phyloP scores from a whole-genome alignment of 2,797 vertebrate genomes.

The Dermochelys coriacea region DNA sequence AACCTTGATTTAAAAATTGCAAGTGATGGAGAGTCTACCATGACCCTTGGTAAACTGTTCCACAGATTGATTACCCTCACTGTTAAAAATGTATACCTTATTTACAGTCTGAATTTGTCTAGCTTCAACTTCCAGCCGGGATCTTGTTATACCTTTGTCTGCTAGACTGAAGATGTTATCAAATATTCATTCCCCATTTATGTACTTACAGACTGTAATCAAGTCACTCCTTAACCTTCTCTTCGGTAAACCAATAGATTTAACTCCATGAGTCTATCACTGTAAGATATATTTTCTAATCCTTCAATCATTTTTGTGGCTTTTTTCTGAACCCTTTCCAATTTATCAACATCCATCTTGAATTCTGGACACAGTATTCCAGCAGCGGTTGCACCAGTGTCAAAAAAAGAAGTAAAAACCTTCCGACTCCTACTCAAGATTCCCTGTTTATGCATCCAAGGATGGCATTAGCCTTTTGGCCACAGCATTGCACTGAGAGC shows the following conservation, averaged over 20 bases:
- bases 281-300: neutral
- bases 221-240: neutral
- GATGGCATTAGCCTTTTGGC: neutral
- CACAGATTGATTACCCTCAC: neutral
- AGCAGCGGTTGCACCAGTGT: neutral
- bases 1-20: neutral
- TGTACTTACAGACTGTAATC: neutral
- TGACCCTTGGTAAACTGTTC: neutral
- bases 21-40: neutral
- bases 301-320: neutral
- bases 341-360: neutral
- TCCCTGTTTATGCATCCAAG: neutral
- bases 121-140: neutral
- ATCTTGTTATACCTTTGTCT: neutral
- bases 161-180: neutral
- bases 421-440: neutral
- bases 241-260: neutral
- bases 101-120: neutral
- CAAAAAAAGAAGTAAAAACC: neutral
- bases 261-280: neutral
- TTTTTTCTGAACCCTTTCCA: neutral
- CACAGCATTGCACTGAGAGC: neutral
- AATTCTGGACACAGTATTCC: neutral
- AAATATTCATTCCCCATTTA: neutral
- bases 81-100: neutral